Evolutionary conservation across 2,113 vertebrate species (phyloP).

Genomic region (Rhegmatorhina hoffmannsi): DNA sequence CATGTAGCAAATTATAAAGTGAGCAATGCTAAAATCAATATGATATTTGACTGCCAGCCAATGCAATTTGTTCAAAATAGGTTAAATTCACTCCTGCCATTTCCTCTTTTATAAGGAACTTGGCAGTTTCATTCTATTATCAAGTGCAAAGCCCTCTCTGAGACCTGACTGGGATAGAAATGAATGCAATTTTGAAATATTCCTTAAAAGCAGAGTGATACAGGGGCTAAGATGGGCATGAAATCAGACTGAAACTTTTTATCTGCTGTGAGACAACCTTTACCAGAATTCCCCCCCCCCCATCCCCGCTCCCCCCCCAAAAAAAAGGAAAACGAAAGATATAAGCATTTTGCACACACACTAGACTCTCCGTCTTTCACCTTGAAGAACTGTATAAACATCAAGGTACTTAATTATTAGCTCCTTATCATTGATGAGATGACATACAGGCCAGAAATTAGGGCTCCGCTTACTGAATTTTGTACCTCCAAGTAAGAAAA

Average conservation of each 20-base stretch:
- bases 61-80: slow-evolving; percentile 58
- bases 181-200: slow-evolving; percentile 46
- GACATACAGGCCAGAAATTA: no score
- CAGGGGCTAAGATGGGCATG: slow-evolving; percentile 26
- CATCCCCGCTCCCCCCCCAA: background rate
- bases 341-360: no score
- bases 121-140: slow-evolving; percentile 40
- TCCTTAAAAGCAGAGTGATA: slow-evolving; percentile 52
- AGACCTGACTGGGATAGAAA: slow-evolving; percentile 38
- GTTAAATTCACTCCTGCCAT: slow-evolving; percentile 36
- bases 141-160: slow-evolving; percentile 8
- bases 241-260: slow-evolving; percentile 62
- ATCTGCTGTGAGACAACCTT: background rate
- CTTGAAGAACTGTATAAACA: no score
- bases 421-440: no score
- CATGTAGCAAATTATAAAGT: slow-evolving; percentile 31
- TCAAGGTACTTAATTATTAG: no score
- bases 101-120: slow-evolving; percentile 51
- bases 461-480: no score
- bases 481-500: no score
- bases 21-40: slow-evolving; percentile 54
- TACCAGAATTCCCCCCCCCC: background rate
- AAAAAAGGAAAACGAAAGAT: background rate
- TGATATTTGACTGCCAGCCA: slow-evolving; percentile 62
- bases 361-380: no score